phyloP scores from a whole-genome alignment of 2,113 vertebrate species.

The Pollimyrus isidori region DNA sequence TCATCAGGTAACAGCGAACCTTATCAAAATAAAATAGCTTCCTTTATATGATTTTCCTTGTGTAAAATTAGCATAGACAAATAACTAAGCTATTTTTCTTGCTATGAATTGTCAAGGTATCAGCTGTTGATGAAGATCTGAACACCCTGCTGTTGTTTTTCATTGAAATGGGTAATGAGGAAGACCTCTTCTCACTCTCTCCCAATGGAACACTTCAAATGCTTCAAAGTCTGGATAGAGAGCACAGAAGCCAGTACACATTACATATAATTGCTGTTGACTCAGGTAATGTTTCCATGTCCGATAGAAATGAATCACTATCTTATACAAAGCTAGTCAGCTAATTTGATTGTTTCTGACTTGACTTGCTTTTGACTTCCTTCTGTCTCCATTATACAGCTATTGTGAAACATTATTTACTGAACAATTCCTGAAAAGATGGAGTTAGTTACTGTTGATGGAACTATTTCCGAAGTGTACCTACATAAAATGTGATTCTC shows the following conservation, averaged over 20 bases:
- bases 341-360: neutral
- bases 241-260: constrained; percentile 31
- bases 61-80: neutral
- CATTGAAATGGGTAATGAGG: constrained; percentile 32
- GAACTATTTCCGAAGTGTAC: neutral
- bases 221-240: constrained; percentile 37
- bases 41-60: neutral
- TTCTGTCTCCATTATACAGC: neutral
- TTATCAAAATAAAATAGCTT: neutral
- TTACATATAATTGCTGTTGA: constrained; percentile 53
- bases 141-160: constrained; percentile 36
- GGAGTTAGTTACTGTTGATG: neutral
- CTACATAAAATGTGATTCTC: neutral
- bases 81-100: neutral
- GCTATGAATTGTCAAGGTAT: constrained; percentile 31
- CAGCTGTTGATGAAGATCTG: constrained; percentile 37
- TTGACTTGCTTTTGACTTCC: neutral
- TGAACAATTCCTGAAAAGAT: neutral
- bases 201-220: constrained; percentile 34
- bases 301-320: neutral
- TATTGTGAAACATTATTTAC: neutral
- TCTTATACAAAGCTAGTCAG: neutral
- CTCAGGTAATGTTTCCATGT: constrained; percentile 48
- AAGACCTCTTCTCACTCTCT: constrained; percentile 34
- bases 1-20: constrained; percentile 29